Percentiles rank a stretch among this genome's conserved stretches.
Evolutionary conservation across 2,888 invertebrate species (phyloP).

Genomic region (Polydrusus tereticollis): DNA sequence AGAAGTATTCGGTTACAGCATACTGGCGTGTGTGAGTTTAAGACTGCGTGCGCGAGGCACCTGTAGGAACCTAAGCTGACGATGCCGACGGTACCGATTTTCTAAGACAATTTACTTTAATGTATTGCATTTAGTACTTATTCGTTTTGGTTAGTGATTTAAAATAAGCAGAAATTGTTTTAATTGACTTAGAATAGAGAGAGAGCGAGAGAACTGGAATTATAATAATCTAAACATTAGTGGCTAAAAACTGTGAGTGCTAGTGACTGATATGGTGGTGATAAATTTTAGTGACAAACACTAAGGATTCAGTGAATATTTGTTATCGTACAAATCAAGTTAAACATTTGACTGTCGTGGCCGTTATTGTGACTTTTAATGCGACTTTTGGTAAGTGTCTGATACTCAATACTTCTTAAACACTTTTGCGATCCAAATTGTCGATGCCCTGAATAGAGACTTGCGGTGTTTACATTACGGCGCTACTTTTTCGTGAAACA

Average conservation of each 20-base stretch:
- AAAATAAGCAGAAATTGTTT: neutral
- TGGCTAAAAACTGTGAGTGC: conserved; percentile 1
- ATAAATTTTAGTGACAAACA: neutral
- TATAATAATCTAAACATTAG: no score
- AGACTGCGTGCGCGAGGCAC: conserved; percentile 1
- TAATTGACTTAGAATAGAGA: no score
- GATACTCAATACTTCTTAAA: no score
- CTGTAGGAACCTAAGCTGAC: neutral
- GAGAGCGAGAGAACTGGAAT: no score
- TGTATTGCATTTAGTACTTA: neutral
- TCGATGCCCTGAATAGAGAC: no score
- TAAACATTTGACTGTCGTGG: neutral
- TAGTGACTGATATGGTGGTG: conserved; percentile 1
- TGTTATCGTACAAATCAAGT: neutral
- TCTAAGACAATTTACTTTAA: neutral
- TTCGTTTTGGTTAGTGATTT: no score
- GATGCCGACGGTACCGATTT: neutral
- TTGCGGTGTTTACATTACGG: no score
- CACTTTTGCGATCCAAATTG: no score
- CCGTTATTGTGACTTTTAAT: neutral
- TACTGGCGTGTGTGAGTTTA: conserved; percentile 27
- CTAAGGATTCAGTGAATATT: neutral
- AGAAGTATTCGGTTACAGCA: conserved; percentile 27
- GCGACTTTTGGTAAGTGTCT: neutral
- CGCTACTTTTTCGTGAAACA: no score